Conservation (phyloP, 1,140 invertebrate genomes). For the Heliconius himera region DNA sequence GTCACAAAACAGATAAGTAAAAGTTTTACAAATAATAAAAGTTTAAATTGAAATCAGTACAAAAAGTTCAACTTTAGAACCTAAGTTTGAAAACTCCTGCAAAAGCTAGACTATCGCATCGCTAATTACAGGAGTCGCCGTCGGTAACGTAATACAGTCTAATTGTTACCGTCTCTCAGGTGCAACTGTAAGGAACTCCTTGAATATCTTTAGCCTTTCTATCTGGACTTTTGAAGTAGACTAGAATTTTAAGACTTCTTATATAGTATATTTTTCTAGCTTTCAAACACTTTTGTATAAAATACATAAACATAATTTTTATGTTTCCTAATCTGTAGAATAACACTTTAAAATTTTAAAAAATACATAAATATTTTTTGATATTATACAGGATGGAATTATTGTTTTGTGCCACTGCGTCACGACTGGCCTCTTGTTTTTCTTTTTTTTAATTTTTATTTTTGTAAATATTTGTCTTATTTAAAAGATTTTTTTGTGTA, state of each 20-base stretch:
- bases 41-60: not conserved
- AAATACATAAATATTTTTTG: no score
- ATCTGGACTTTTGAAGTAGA: not conserved
- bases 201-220: not conserved
- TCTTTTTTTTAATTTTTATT: no score
- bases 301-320: no score
- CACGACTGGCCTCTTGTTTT: no score
- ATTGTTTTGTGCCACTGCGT: no score
- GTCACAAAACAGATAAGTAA: not conserved
- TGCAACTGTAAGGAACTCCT: not conserved
- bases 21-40: not conserved
- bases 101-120: not conserved
- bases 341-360: no score
- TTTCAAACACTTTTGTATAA: no score
- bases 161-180: not conserved
- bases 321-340: no score
- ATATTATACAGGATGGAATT: no score
- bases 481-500: no score
- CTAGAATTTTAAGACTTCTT: not conserved
- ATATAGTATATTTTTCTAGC: no score
- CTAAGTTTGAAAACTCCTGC: not conserved
- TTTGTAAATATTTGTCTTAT: no score
- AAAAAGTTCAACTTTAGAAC: slow-evolving; percentile 15
- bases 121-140: not conserved
- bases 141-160: not conserved